Base-by-base conservation (phyloP, 2,113 vertebrate genomes). In the Rhinolophus ferrumequinum region DNA sequence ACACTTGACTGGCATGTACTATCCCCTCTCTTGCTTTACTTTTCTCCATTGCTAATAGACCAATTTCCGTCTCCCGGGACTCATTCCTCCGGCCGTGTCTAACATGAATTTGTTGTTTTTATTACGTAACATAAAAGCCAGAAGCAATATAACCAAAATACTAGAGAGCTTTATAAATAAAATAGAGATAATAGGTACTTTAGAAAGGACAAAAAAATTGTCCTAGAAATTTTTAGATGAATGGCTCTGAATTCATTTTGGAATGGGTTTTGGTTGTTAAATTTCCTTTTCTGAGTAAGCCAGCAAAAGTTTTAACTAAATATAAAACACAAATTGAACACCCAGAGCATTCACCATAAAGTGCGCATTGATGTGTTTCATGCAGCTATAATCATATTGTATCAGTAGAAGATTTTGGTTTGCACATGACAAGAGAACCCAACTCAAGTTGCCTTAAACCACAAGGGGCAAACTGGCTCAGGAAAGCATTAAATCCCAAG, bases 131-230 rank as follows among this genome's bases (percentile, higher is more conserved):
- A 75, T 90, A 84, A 75, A 79, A 92, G 47, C 50, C 56, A 96
- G 84, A 95, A 94, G 90, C 93, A 79, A 95, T 91, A 89, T 80
- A 93, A 83, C 26, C 41, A 90, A 95, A 95, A 93, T 92, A 80
- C 8, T 75, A 87, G 88, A 89, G 62, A 73, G 79, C 35, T 92
- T 96, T 96, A 92, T 92, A 93, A 96, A 54, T 96, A 95, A 96
- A 96, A 80, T 21, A 93, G 50, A 28, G 95, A 96, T 93, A 93
- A 96, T 73, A 95, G 69, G 86, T 69, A 95, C 83, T 96, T 96
- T 87, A 77, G 83, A 89, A 94, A 83, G 93, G 79, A 77, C 62
- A 64, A 72, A 85, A 85, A 41, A 41, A 91, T 9, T 82, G 47
- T 52, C 87, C 90, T 79, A 91, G 79, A 96, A 56, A 86, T 38